phyloP scores from a whole-genome alignment of 2,888 invertebrate species.

The Prenolepis imparis region DNA sequence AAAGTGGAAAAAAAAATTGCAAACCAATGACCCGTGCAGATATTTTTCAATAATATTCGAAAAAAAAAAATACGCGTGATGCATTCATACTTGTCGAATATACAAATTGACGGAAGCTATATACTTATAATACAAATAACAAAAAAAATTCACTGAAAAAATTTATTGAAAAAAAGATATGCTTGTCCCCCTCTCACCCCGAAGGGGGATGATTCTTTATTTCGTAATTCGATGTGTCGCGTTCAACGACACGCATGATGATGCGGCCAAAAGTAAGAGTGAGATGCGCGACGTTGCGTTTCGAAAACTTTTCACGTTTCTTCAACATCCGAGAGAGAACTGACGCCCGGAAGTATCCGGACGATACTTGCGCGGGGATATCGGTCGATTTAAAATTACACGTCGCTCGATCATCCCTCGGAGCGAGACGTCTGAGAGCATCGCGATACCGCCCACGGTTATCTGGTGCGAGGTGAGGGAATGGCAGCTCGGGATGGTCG shows the following conservation, averaged over 20 bases:
- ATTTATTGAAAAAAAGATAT: neutral
- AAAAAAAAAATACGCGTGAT: neutral
- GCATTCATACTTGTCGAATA: neutral
- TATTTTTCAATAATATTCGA: conserved; percentile 10
- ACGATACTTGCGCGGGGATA: neutral
- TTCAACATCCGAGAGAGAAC: neutral
- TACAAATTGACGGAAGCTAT: neutral
- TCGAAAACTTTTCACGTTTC: neutral
- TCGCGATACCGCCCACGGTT: conserved; percentile 44
- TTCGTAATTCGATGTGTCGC: neutral
- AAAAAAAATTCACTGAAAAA: neutral
- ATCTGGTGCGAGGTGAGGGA: conserved; percentile 24
- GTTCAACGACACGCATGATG: neutral
- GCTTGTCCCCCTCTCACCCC: neutral
- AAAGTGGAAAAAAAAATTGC: conserved; percentile 1
- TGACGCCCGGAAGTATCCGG: conserved; percentile 10
- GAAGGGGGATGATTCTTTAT: neutral
- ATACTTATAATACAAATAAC: neutral
- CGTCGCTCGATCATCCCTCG: conserved; percentile 51
- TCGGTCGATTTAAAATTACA: conserved; percentile 47
- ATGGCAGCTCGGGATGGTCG: conserved; percentile 60
- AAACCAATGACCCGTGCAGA: neutral
- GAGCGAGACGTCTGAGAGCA: conserved; percentile 39
- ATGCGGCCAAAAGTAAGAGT: neutral
- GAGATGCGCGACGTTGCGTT: neutral